Base-by-base conservation (phyloP, 1,140 invertebrate species). In the Sitobion miscanthi region DNA sequence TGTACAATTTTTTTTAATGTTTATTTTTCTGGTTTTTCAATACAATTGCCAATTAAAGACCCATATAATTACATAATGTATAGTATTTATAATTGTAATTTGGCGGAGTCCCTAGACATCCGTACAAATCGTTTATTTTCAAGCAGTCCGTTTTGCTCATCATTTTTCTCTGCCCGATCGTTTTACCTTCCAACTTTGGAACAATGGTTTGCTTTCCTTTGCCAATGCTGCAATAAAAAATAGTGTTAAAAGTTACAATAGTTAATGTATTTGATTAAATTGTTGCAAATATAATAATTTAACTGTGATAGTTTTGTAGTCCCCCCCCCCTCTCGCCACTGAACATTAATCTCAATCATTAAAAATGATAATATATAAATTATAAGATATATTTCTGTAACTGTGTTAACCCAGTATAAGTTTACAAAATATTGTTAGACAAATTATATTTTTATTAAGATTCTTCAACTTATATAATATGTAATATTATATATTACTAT, bases 101-200 rank as follows among this genome's bases (percentile, higher is more conserved):
- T 90, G 94, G 94, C 7, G 95, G 95, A 94, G 95, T 95, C 83
- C 96, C 95, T 6, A 97, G 95, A 94, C 97, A 97, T 4, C 96
- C 96, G 94, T 97, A 97, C 7, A 97, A 94, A 94, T 97, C 96
- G 94, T 97, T 97, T 7, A 97, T 95, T 95, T 97, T 97, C 25
- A 97, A 95, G 94, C 97, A 97, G 94, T 97, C 97, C 9, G 96
- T 96, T 95, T 96, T 96, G 85, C 96, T 96, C 94, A 97, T 95
- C 90, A 95, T 96, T 94, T 96, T 96, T 86, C 96, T 95, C 94
- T 97, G 96, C 14, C 96, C 96, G 2, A 97, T 94, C 42, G 95
- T 95, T 9, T 95, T 95, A 17, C 95, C 95, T 83, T 95, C 94
- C 94, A 95, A 95, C 94, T 96, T 96, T 0, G 97, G 95, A 35